Percentiles rank a stretch among this genome's conserved stretches.
Evolutionary conservation across 2,888 invertebrate genomes (phyloP).

Genomic region (Syritta pipiens): DNA sequence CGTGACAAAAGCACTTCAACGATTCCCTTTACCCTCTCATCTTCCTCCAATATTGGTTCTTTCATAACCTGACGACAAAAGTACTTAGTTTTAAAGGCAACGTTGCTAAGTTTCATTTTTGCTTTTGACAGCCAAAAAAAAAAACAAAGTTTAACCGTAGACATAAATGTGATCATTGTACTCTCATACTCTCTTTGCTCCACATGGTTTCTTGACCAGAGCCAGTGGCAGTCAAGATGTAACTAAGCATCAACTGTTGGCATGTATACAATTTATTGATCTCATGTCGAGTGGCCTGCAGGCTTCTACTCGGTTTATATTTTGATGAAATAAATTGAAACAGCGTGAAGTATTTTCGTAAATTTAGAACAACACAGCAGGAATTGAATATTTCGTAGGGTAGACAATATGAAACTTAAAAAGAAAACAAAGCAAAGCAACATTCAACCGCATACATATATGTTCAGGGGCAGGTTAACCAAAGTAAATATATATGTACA

Average conservation of each 20-base stretch:
- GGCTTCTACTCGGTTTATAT: constrained; percentile 8
- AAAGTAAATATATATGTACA: neutral
- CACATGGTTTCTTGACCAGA: constrained; percentile 32
- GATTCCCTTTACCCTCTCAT: constrained; percentile 47
- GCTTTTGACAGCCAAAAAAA: constrained; percentile 30
- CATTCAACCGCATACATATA: neutral
- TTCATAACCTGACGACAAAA: constrained; percentile 55
- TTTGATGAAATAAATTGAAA: constrained; percentile 17
- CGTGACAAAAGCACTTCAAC: constrained; percentile 63
- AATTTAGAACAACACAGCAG: neutral
- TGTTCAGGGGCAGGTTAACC: neutral
- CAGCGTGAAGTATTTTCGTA: constrained; percentile 10
- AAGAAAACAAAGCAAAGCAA: neutral
- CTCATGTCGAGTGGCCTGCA: constrained; percentile 37
- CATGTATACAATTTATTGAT: constrained; percentile 45
- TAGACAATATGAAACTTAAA: constrained; percentile 1
- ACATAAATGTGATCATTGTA: constrained; percentile 62
- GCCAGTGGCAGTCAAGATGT: constrained; percentile 37
- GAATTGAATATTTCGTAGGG: neutral
- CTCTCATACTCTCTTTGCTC: constrained; percentile 31
- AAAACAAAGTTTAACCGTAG: constrained; percentile 22
- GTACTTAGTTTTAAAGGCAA: constrained; percentile 46
- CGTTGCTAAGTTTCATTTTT: constrained; percentile 67
- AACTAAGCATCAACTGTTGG: constrained; percentile 17
- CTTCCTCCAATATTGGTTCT: constrained; percentile 39